Evolutionary conservation across 2,113 vertebrate species (phyloP), one percentile per base, ranked within the genome.

Genomic region (Pyxicephalus adspersus): DNA sequence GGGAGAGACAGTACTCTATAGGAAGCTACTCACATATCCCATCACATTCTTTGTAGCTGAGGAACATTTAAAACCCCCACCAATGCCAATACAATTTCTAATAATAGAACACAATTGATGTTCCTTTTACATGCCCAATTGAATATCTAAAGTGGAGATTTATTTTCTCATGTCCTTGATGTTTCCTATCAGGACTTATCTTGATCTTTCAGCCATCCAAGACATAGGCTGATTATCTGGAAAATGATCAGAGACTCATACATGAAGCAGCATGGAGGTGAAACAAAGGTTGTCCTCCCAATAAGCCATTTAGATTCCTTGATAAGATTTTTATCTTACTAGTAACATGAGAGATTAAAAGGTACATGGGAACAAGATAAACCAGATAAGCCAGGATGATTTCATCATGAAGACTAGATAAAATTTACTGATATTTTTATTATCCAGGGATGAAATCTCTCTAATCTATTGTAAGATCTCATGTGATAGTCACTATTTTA

Each of bases 351-450:
- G 34, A n/a, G 22, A 63, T 80, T 50, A 26, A 28, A n/a, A 20
- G 2, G 23, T 55, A 58, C 25, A 23, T 5, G 23, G n/a, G 50
- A 15, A 20, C 19, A 55, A 79, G 77, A 80, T 80, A 72, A 80
- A 57, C 68, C n/a, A 79, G 77, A 80, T 80, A 72, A 80, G 66
- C 68, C n/a, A 38, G 34, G 25, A 29, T 18, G 19, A 80, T 51
- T 29, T 71, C 25, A 51, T 72, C 54, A 61, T 71, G 23, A 25
- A 11, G 19, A 9, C 20, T 64, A 61, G 66, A 70, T 70, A 50
- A 19, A 71, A 25, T 29, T 19, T 4, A 25, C 77, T 63, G 54
- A 71, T 71, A 71, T 70, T 17, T 60, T 19, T 26, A 29, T 52
- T 80, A 71, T 71, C 66, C 26, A 15, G 8, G 2, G 18, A 51